Evolutionary conservation across 2,113 vertebrate species (phyloP), one percentile per base, ranked within the genome.

Genomic region (Phrynosoma platyrhinos): DNA sequence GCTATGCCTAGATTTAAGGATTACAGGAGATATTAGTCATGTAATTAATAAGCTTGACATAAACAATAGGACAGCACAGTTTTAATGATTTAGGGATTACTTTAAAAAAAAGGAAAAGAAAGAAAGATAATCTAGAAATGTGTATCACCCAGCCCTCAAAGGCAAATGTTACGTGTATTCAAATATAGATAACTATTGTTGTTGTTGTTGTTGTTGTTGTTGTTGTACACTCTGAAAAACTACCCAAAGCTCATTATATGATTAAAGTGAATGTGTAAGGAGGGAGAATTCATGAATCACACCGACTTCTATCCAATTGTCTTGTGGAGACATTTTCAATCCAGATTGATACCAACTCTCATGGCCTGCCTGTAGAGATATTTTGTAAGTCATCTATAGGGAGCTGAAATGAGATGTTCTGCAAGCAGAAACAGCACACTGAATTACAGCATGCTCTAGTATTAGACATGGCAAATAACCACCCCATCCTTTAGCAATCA

Each of bases 1-100:
- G 95, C 93, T 91, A 88, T 87, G 93, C 83, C 90, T 84, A 92
- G 80, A 83, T 88, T 91, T 91, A 88, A 84, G 86, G 92, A 62
- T 92, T 93, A 92, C 23, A 82, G 86, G 71, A 92, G 55, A 20
- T 88, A 92, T 90, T 92, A 90, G 94, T 92, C 79, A 81, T 92
- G 84, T 94, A 87, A 91, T 95, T 93, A 92, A 91, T 80, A 91
- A 89, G 91, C 79, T 91, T 78, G 83, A 87, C 42, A 55, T 89
- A 82, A 93, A 92, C 84, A 82, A 91, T 82, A 93, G 32, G 84
- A 86, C 25, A 80, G 83, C 91, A 87, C 87, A 68, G 20, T 79
- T 91, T 82, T 78, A 79, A 77, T 90, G 83, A 85, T 87, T 94
- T 92, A 87, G 83, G 84, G 87, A 90, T n/a, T n/a, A n/a, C n/a